Evolutionary conservation across 2,888 invertebrate species (phyloP), one percentile per base, ranked within the genome.

Genomic region (Pilophorus perplexus): DNA sequence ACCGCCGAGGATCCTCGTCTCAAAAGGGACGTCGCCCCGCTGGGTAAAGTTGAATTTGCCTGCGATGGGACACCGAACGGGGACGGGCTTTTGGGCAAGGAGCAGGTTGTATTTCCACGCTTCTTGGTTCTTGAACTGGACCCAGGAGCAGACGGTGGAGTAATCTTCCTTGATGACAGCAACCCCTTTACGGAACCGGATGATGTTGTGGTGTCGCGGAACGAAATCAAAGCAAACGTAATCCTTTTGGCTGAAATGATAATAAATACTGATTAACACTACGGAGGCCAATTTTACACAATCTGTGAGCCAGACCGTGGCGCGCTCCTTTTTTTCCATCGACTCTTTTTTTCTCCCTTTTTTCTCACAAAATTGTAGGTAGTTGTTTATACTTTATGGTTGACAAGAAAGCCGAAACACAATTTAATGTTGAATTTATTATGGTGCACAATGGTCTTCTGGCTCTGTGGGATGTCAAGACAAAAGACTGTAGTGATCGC

Each of bases 151-250:
- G 0, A 93, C 94, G 0, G 93, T 94, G 73, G 90, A 89, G 75
- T 93, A 95, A 75, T 91, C 86, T 73, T 92, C 90, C 74, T 86
- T 89, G 62, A 93, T 94, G 72, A 93, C 90, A 1, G 93, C 93
- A 55, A 91, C 75, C 4, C 93, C 93, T 78, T 86, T 88, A 37
- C 93, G 83, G 78, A 90, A 98, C 72, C 97, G 82, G 72, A 98
- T 94, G 67, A 98, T 82, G 76, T 96, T 97, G 77, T 96, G 96
- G 80, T 97, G 96, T 66, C 93, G 86, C 0, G 94, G 93, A 57
- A 96, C 87, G 77, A 98, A 94, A 76, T 98, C 95, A 74, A 96
- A 96, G 75, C 98, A 98, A 5, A 96, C 87, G 76, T 91, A 97
- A 83, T 98, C 97, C 75, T 95, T 95, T 79, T 98, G 97, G 78